Base-by-base conservation (phyloP, 2,113 vertebrate genomes). In the Desmodus rotundus region DNA sequence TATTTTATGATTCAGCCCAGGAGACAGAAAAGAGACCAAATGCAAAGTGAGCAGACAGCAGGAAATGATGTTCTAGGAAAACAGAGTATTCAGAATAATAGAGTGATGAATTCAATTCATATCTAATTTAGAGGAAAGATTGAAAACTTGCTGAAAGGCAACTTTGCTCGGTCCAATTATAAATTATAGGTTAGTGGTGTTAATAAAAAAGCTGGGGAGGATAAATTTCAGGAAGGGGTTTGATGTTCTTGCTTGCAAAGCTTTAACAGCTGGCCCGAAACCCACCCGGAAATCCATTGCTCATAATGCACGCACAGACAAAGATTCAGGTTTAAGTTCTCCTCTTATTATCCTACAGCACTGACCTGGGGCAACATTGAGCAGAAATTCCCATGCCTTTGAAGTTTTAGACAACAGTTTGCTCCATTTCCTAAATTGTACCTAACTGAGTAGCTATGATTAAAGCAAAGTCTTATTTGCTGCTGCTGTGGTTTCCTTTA, bases 1-100 rank as follows among this genome's bases (percentile, higher is more conserved):
- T 92, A 41, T 95, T 96, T 96, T 96, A 95, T 58, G 84, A 73
- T 7, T 7, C 52, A 78, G 45, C 17, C 54, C 17, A 86, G 22
- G n/a, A 93, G 36, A 80, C 41, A 93, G 92, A 87, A 77, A 86
- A 85, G 47, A 72, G 52, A 81, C 19, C 33, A 67, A 72, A 91
- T 61, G 43, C 81, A 83, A 96, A 82, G n/a, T 3, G 22, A n/a
- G 72, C 38, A 41, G 38, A 63, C n/a, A 82, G 10, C 20, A 41
- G 20, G 31, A 52, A n/a, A 58, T 0, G 0, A 19, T 19, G 5
- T 9, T 94, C 4, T 36, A 33, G 22, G 50, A 88, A 6, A 7
- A 61, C 7, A 50, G 38, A 50, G 15, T 58, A 41, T 72, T 74
- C 73, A 77, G 63, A 85, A 76, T 72, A 82, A 82, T 88, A 82